These are phyloP conservation scores for Parasteatoda lunata DNA, from an alignment of 2,888 invertebrate genomes.

Conservation along the genomic window DNA sequence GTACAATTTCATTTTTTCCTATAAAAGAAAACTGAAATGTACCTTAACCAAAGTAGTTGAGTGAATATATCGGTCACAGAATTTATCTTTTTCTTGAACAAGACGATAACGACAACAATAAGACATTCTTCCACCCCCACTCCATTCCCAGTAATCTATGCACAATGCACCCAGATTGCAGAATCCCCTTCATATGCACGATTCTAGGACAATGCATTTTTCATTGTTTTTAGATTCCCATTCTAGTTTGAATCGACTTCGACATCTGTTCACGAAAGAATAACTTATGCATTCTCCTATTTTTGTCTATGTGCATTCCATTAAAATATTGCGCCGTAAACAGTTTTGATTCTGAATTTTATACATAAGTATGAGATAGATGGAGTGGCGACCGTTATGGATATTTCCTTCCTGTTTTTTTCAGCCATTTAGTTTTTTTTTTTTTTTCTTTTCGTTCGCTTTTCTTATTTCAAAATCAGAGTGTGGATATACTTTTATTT, in stretches of 20 bases:
- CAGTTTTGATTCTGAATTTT: constrained; percentile 59
- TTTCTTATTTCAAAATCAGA: constrained; percentile 15
- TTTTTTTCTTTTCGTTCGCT: neutral
- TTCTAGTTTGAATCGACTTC: constrained; percentile 17
- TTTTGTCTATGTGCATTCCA: constrained; percentile 48
- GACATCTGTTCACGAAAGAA: constrained; percentile 55
- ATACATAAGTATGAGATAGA: constrained; percentile 55
- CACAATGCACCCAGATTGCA: constrained; percentile 8
- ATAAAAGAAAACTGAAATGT: too few relatives aligned
- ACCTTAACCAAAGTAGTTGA: too few relatives aligned
- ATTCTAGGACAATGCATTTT: constrained; percentile 29
- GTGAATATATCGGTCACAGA: too few relatives aligned
- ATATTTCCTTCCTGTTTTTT: constrained; percentile 16
- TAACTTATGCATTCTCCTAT: constrained; percentile 55
- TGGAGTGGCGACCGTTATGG: constrained; percentile 46
- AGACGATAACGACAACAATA: neutral
- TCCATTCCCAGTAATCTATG: too few relatives aligned
- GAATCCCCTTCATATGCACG: neutral
- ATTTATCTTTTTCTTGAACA: too few relatives aligned
- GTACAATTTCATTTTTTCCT: too few relatives aligned
- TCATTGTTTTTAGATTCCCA: constrained; percentile 49
- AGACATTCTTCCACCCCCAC: neutral
- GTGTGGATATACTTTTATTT: neutral
- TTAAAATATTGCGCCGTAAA: constrained; percentile 58
- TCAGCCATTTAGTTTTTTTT: neutral